Conservation (phyloP, 2,113 vertebrate species). For the Vidua macroura region DNA sequence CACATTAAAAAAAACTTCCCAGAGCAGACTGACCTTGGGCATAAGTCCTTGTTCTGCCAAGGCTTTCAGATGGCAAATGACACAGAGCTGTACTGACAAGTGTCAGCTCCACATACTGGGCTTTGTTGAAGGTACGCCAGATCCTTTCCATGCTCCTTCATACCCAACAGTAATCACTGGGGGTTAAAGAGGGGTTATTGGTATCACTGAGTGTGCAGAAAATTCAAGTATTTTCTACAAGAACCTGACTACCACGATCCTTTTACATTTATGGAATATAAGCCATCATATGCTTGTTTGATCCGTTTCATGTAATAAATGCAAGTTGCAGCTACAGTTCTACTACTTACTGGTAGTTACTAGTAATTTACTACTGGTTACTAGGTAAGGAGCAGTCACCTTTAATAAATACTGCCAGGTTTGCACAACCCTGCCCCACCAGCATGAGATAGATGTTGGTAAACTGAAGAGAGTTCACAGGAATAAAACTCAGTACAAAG, state of each 20-base stretch:
- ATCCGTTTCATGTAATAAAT: neutral
- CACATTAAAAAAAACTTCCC: neutral
- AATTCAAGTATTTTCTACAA: neutral
- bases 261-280: neutral
- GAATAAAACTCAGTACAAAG: neutral
- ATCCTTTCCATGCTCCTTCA: neutral
- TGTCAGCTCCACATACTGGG: neutral
- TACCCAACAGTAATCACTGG: neutral
- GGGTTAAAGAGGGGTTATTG: neutral
- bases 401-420: neutral
- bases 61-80: neutral
- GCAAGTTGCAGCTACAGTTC: neutral
- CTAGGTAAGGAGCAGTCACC: neutral
- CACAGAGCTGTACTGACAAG: constrained; percentile 32
- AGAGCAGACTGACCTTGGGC: constrained; percentile 17
- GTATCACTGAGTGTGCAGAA: neutral
- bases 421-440: neutral
- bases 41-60: constrained; percentile 33
- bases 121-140: neutral
- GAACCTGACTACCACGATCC: neutral
- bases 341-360: neutral
- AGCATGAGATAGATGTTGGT: neutral
- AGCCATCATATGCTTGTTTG: neutral
- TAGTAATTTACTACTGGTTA: neutral
- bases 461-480: neutral